These are phyloP conservation scores for Drosophila tripunctata DNA, from an alignment of 2,888 invertebrate genomes.

Conservation along the genomic window DNA sequence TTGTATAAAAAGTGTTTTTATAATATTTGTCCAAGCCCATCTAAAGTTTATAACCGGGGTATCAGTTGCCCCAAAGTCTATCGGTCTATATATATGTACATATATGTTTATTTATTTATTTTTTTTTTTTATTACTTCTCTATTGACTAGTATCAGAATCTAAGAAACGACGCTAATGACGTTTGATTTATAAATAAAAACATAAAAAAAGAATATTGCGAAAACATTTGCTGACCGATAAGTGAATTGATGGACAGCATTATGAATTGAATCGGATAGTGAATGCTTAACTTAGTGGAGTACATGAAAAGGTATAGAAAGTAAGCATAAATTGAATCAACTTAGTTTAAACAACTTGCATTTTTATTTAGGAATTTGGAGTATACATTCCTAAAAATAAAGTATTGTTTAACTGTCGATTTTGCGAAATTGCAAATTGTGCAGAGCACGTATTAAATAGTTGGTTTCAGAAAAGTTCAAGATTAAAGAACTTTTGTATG, in stretches of 20 bases:
- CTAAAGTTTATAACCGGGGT: slow-evolving; percentile 15
- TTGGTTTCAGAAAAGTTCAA: too few species aligned
- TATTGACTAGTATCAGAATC: slow-evolving; percentile 23
- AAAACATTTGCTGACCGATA: slow-evolving; percentile 29
- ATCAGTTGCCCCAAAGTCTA: slow-evolving; percentile 23
- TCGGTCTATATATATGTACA: not conserved
- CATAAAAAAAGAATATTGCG: slow-evolving; percentile 20
- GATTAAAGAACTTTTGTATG: not conserved
- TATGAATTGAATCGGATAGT: not conserved
- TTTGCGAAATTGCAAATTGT: too few species aligned
- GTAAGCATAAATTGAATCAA: too few species aligned
- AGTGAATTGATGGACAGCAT: slow-evolving; percentile 7
- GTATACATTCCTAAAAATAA: too few species aligned
- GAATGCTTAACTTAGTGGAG: not conserved
- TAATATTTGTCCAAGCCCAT: slow-evolving; percentile 11
- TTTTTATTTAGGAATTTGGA: too few species aligned
- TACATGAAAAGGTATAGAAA: not conserved
- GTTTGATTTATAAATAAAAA: slow-evolving; percentile 28
- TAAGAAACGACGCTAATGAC: slow-evolving; percentile 20
- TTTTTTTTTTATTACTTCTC: not conserved
- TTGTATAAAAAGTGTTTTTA: too few species aligned
- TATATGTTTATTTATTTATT: not conserved
- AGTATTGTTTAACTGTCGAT: too few species aligned
- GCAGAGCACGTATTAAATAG: too few species aligned
- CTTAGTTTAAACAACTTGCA: too few species aligned